Evolutionary conservation across 2,113 vertebrate genomes (phyloP), one percentile per base, ranked within the genome.

Genomic region (Haliaeetus leucogaster): DNA sequence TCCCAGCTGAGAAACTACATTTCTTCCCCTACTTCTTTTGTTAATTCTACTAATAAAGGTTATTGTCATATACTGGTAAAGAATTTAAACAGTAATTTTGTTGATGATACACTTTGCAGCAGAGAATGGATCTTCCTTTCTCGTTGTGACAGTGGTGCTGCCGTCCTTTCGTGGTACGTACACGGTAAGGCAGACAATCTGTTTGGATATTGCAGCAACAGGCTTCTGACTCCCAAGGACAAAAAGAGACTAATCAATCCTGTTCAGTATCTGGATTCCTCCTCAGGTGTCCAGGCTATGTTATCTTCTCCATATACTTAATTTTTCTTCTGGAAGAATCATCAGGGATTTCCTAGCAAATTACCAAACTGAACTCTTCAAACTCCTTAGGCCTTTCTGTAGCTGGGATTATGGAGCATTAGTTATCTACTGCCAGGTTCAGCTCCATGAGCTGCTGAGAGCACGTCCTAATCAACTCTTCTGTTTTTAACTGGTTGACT

Each of bases 341-440:
- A 4, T 78, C 34, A 83, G 13, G 34, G 43, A 66, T 95, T 93
- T 93, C 30, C 43, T 29, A 48, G 58, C 25, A 83, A 93, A 80
- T 90, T 56, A 93, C 43, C 27, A 73, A 83, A 92, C 23, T 14
- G 50, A 74, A 63, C 22, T 85, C n/a, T 78, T 73, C 70, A 78
- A 77, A 58, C 22, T 83, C 52, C 25, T 45, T 73, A 68, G 63
- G 50, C 27, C 19, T 83, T 81, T 95, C 67, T 42, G 45, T 29
- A 66, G 40, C 30, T 73, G 67, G 59, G 80, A 90, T 94, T 92
- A 86, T 42, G 29, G 16, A 89, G 45, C 25, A 86, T 95, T 92
- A 80, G 16, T 66, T 78, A 78, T 22, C 63, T 70, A 38, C 29
- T 62, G 43, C 50, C 42, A 81, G 50, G 72, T 93, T 92, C 74